Evolutionary conservation across 1,140 invertebrate species (phyloP).

Genomic region (Atopsyche davidsoni): DNA sequence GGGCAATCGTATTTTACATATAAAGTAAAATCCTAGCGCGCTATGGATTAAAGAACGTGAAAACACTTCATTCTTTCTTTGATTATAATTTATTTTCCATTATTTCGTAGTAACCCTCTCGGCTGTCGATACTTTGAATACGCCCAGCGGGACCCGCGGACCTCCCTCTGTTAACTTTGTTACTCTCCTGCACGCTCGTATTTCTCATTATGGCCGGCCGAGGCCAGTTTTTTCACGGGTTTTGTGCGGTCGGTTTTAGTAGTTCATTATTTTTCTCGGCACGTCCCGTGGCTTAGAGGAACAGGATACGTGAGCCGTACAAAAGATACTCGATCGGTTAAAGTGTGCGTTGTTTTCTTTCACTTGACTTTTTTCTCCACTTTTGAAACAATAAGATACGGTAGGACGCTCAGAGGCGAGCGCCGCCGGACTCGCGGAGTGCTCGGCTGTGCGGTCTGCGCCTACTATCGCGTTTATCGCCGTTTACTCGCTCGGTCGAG

Average conservation of each 20-base stretch:
- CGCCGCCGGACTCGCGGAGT: too few species aligned
- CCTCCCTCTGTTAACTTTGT: slow-evolving; percentile 9
- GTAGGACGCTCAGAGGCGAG: too few species aligned
- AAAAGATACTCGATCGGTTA: slow-evolving; percentile 28
- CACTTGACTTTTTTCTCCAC: slow-evolving; percentile 18
- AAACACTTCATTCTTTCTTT: too few species aligned
- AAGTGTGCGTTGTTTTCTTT: slow-evolving; percentile 26
- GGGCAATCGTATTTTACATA: too few species aligned
- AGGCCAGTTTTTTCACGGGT: slow-evolving; percentile 10
- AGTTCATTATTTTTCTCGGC: slow-evolving; percentile 29
- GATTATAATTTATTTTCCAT: too few species aligned
- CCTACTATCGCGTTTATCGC: too few species aligned
- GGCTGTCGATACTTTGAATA: slow-evolving; percentile 17
- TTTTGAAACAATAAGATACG: slow-evolving; percentile 22
- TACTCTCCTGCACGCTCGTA: slow-evolving; percentile 17
- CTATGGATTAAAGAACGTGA: too few species aligned
- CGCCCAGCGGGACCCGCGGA: slow-evolving; percentile 11
- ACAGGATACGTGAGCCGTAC: slow-evolving; percentile 29
- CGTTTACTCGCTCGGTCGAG: too few species aligned
- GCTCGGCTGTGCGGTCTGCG: too few species aligned
- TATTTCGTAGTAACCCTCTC: background rate
- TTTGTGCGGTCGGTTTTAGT: slow-evolving; percentile 20
- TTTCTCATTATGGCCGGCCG: slow-evolving; percentile 27
- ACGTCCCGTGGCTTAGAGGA: slow-evolving; percentile 29
- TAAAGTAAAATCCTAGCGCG: too few species aligned